Conservation (phyloP, 2,888 invertebrate genomes). For the Liodrosophila aerea region DNA sequence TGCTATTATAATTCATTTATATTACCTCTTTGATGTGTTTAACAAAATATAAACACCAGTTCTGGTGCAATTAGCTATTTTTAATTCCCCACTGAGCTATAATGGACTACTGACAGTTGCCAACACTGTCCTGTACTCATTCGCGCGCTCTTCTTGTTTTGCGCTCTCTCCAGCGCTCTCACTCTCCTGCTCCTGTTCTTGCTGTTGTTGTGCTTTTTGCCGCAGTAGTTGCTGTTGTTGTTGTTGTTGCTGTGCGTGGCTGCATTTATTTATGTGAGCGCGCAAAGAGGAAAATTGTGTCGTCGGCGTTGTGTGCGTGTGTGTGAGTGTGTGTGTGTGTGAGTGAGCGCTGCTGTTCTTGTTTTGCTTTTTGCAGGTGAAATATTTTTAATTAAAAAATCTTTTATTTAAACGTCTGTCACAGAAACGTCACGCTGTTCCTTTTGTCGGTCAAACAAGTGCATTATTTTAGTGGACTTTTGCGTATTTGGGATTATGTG, state of each 20-base stretch:
- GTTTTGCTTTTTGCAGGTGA: conserved; percentile 65
- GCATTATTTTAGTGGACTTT: conserved; percentile 36
- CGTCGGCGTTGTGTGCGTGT: conserved; percentile 6
- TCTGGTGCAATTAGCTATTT: no score
- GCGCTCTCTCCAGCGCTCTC: neutral
- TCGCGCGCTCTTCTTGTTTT: no score
- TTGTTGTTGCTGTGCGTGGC: conserved; percentile 17
- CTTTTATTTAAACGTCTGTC: conserved; percentile 75
- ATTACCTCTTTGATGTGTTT: no score
- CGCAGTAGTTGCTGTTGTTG: conserved; percentile 16
- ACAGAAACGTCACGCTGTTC: conserved; percentile 31
- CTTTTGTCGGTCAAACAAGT: conserved; percentile 24
- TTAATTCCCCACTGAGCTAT: no score
- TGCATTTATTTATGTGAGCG: conserved; percentile 22
- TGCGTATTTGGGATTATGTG: conserved; percentile 37
- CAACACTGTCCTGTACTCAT: no score
- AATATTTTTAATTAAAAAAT: conserved; percentile 76
- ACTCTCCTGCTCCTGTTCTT: conserved; percentile 34
- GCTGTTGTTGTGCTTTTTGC: conserved; percentile 17
- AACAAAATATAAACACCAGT: no score
- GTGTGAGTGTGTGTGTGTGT: conserved; percentile 24
- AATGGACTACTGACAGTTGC: no score
- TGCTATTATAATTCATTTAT: neutral
- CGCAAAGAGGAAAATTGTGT: conserved; percentile 28
- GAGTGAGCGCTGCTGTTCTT: conserved; percentile 25